Evolutionary conservation across 2,888 invertebrate species (phyloP).

Genomic region (Nomada lathburiana): DNA sequence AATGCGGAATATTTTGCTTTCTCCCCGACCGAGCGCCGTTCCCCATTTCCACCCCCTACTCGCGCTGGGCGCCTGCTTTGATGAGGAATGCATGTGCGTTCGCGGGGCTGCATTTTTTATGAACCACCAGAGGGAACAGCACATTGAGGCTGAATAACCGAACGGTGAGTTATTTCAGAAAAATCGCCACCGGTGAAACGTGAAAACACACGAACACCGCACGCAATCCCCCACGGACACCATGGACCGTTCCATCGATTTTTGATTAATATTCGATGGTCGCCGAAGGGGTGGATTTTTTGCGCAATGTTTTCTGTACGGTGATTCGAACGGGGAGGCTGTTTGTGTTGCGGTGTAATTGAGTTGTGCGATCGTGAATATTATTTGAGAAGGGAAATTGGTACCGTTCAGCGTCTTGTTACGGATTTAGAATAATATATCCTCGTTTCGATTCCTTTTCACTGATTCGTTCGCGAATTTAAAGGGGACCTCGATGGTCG

Average conservation of each 20-base stretch:
- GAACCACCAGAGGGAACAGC: slow-evolving; percentile 6
- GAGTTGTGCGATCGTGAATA: too few species aligned
- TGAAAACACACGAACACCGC: slow-evolving; percentile 6
- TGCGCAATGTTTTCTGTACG: not conserved
- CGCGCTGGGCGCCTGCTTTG: slow-evolving; percentile 23
- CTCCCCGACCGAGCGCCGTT: not conserved
- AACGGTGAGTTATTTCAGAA: slow-evolving; percentile 29
- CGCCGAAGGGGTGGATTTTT: not conserved
- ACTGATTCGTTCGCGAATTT: too few species aligned
- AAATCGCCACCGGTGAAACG: slow-evolving; percentile 24
- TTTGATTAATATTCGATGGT: slow-evolving; percentile 24
- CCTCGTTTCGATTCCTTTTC: not conserved
- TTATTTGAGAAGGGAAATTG: too few species aligned
- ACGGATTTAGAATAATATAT: not conserved
- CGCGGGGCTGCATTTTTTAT: slow-evolving; percentile 58
- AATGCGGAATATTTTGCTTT: slow-evolving; percentile 49
- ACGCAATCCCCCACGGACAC: not conserved
- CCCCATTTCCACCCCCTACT: not conserved
- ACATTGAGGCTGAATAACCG: slow-evolving; percentile 22
- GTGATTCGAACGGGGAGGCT: too few species aligned
- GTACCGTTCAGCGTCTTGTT: not conserved
- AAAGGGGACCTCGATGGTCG: too few species aligned
- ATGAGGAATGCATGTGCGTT: slow-evolving; percentile 51
- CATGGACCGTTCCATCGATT: slow-evolving; percentile 12
- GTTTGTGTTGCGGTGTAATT: too few species aligned